A percentile compares a stretch with the other conserved stretches of the same genome.
phyloP scores from a whole-genome alignment of 2,888 invertebrate genomes.

The Cephus rjabovi region DNA sequence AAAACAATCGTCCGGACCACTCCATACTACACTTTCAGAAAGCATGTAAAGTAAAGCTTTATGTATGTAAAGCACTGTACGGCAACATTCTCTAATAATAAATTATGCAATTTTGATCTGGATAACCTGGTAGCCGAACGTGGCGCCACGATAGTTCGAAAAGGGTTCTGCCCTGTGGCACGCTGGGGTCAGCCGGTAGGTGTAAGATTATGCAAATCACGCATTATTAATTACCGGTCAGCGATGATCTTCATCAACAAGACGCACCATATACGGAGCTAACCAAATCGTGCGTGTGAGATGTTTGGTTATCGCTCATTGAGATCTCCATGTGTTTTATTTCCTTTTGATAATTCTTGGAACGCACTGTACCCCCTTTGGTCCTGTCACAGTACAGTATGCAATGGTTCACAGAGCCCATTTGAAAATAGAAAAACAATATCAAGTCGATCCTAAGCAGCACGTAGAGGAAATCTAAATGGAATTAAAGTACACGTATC shows the following conservation, averaged over 20 bases:
- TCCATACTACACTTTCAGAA: background rate
- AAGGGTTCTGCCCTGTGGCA: background rate
- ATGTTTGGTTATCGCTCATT: constrained; percentile 7
- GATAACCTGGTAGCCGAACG: background rate
- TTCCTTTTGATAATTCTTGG: background rate
- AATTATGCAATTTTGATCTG: background rate
- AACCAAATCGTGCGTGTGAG: background rate
- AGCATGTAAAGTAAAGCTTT: background rate
- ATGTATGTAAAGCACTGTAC: background rate
- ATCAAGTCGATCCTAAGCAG: background rate
- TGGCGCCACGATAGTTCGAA: background rate
- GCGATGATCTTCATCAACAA: constrained; percentile 20
- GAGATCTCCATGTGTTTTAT: background rate
- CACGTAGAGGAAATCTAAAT: background rate
- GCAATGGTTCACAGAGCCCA: background rate
- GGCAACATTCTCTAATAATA: background rate
- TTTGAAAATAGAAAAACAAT: background rate
- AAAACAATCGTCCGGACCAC: background rate
- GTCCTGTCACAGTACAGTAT: background rate
- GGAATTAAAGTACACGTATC: background rate
- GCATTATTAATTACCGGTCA: constrained; percentile 21
- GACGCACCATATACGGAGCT: constrained; percentile 14
- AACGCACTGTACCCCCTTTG: background rate
- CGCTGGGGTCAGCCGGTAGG: constrained; percentile 9
- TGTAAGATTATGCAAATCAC: constrained; percentile 23